Percentiles rank a stretch among this genome's conserved stretches.
phyloP scores from a whole-genome alignment of 2,113 vertebrate genomes.

The Tychaedon coryphoeus region DNA sequence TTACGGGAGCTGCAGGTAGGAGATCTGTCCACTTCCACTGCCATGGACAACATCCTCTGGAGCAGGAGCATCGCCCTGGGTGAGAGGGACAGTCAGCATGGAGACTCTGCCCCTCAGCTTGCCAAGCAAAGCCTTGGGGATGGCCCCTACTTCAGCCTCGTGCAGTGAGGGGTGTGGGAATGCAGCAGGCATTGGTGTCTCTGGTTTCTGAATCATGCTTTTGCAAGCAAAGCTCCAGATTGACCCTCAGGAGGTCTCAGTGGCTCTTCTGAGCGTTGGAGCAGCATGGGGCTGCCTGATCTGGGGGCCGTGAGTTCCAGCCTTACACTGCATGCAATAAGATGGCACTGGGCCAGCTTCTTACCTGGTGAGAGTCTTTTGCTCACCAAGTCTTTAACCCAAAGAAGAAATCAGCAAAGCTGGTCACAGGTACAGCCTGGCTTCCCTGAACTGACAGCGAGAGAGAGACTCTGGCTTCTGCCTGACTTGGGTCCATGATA shows the following conservation, averaged over 20 bases:
- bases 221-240: neutral
- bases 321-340: neutral
- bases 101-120: neutral
- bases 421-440: neutral
- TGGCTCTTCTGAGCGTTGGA: neutral
- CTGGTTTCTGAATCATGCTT: neutral
- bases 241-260: fast-evolving
- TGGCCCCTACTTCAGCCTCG: neutral
- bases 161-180: neutral
- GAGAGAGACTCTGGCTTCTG: neutral
- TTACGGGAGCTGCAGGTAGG: constrained; percentile 84
- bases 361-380: neutral
- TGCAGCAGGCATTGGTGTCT: neutral
- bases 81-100: neutral
- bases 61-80: constrained; percentile 82
- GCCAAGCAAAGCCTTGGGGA: neutral
- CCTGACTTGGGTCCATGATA: neutral
- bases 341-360: neutral
- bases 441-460: neutral
- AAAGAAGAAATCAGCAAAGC: neutral
- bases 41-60: constrained; percentile 88
- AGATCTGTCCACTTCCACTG: constrained; percentile 88
- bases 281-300: neutral
- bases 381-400: neutral
- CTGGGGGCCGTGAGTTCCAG: neutral